Base-by-base conservation (phyloP, 2,888 invertebrate species). In the Salticus scenicus region DNA sequence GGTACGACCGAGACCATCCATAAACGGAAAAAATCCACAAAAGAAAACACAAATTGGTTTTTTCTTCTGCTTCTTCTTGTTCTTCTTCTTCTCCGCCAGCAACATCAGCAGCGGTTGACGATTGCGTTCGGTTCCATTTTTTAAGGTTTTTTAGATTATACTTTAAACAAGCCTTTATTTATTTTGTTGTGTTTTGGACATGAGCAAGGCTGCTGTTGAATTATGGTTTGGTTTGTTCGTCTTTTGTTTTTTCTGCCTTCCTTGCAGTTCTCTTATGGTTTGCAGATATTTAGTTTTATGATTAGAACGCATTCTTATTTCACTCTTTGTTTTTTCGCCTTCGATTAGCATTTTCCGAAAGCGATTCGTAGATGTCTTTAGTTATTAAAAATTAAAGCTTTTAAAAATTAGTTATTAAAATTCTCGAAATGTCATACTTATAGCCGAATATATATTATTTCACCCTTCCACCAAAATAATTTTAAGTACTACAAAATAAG, bases 1-100 rank as follows among this genome's bases (percentile, higher is more conserved):
- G 93, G 0, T 92, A 93, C 31, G 93, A 78, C 64, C 76, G 70
- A 57, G 64, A 71, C 37, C 82, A 82, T 83, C 83, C 83, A 83
- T 83, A 83, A 77, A 77, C 72, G 83, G 83, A 71, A 69, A 47
- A 72, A 72, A 66, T 51, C 66, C 75, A 64, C 47, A 41, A 41
- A n/a, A n/a, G n/a, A n/a, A n/a, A n/a, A n/a, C n/a, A n/a, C 24
- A 67, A 64, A 76, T 76, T 75, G 83, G 77, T 84, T 84, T 33
- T 77, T 72, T 72, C n/a, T n/a, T n/a, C n/a, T 37, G 7, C 37
- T 37, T 37, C 37, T 37, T 37, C 37, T 37, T 51, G 64, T 77
- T 83, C 76, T 82, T 66, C 75, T 74, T 57, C 82, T 75, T 8
- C 57, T 73, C 8, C 73, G 24, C 73, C 37, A 66, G 14, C 70